Percentiles rank a stretch among this genome's conserved stretches.
phyloP scores from a whole-genome alignment of 1,140 invertebrate genomes.

The Polypedilum vanderplanki region DNA sequence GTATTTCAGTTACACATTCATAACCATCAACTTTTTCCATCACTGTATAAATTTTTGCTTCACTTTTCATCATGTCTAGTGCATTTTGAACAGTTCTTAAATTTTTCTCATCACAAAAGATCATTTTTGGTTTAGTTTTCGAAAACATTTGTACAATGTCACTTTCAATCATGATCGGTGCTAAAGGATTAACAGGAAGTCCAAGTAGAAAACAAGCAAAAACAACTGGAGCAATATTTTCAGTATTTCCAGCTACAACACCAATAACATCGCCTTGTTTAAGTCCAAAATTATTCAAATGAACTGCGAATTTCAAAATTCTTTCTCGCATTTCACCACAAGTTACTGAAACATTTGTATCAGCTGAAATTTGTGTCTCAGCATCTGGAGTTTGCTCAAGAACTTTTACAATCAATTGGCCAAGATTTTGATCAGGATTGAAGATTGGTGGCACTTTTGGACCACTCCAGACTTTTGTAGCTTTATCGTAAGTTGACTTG shows the following conservation, averaged over 20 bases:
- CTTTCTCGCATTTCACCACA: background rate
- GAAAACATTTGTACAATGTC: conserved; percentile 40
- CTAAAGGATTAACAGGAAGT: conserved; percentile 39
- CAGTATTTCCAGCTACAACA: background rate
- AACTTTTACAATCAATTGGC: conserved; percentile 41
- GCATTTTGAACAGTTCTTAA: conserved; percentile 35
- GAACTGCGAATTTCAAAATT: background rate
- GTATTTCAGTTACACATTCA: conserved; percentile 38
- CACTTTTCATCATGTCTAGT: conserved; percentile 36
- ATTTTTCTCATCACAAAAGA: conserved; percentile 40
- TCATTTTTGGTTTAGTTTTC: conserved; percentile 38
- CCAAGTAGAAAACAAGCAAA: conserved; percentile 38
- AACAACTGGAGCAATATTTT: conserved; percentile 31
- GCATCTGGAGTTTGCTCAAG: conserved; percentile 41
- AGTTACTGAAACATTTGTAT: background rate
- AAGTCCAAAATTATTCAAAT: conserved; percentile 9
- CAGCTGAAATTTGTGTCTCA: conserved; percentile 37
- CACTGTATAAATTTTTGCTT: conserved; percentile 38
- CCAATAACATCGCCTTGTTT: background rate
- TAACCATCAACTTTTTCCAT: conserved; percentile 38
- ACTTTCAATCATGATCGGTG: background rate
- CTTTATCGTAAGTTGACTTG: background rate
- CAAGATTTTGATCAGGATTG: conserved; percentile 32
- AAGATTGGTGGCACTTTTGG: background rate
- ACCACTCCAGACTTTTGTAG: background rate